Evolutionary conservation across 2,888 invertebrate genomes (phyloP).

Genomic region (Caenorhabditis angaria): DNA sequence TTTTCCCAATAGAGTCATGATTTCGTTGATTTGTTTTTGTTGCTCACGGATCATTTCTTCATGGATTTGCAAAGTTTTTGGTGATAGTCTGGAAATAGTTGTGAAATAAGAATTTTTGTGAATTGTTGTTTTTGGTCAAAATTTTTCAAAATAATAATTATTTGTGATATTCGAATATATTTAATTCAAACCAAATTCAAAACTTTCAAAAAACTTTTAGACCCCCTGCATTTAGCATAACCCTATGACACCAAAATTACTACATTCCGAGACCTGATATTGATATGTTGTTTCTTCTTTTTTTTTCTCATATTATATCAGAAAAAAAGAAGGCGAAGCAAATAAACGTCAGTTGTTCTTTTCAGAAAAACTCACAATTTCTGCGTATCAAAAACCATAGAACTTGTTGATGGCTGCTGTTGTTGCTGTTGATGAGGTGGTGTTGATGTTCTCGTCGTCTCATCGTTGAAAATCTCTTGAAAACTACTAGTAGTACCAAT

Average conservation of each 20-base stretch:
- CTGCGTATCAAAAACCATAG: slow-evolving; percentile 8
- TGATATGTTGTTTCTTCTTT: no score
- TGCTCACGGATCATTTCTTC: slow-evolving; percentile 67
- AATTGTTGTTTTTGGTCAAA: no score
- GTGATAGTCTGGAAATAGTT: slow-evolving; percentile 36
- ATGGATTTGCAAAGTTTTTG: slow-evolving; percentile 54
- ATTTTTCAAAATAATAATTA: no score
- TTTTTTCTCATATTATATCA: not conserved
- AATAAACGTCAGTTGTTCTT: slow-evolving; percentile 6
- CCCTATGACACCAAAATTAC: no score
- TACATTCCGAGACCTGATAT: no score
- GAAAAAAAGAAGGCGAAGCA: no score
- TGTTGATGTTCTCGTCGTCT: slow-evolving; percentile 12
- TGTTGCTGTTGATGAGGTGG: slow-evolving; percentile 11
- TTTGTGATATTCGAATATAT: no score
- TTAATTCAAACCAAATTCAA: no score
- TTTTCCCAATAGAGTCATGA: slow-evolving; percentile 60
- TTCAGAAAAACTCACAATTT: slow-evolving; percentile 33
- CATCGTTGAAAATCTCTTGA: not conserved
- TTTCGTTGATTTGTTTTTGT: slow-evolving; percentile 62
- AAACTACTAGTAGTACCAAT: not conserved
- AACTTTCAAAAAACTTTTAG: no score
- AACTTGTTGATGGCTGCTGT: slow-evolving; percentile 27
- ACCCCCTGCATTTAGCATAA: no score
- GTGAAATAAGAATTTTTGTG: no score